These are phyloP conservation scores for Pyralis farinalis DNA, from an alignment of 2,888 invertebrate genomes.

Conservation along the genomic window DNA sequence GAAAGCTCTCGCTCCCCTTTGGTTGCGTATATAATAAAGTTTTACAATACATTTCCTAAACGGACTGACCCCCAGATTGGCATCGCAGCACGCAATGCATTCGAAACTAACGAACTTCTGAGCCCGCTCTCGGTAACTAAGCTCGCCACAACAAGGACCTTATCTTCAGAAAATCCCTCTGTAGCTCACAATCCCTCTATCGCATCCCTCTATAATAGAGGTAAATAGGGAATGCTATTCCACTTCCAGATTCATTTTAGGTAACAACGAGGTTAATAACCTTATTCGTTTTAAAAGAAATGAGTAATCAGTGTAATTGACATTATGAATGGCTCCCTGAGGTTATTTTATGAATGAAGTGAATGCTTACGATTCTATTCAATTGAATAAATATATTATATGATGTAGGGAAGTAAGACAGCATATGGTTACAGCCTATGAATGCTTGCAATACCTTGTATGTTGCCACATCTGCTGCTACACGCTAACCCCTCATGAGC, in stretches of 20 bases:
- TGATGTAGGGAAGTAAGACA: too few relatives aligned
- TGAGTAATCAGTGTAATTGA: not conserved
- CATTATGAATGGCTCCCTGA: too few relatives aligned
- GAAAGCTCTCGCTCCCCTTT: too few relatives aligned
- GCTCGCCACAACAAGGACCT: conserved; percentile 19
- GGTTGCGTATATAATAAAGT: too few relatives aligned
- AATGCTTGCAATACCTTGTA: too few relatives aligned
- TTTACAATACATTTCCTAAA: not conserved
- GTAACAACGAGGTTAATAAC: not conserved
- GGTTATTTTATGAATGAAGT: too few relatives aligned
- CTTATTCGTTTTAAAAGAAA: not conserved
- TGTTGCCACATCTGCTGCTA: too few relatives aligned
- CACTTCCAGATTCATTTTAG: conserved; percentile 2
- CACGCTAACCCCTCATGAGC: too few relatives aligned
- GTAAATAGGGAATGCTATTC: conserved; percentile 12
- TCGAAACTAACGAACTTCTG: conserved; percentile 30
- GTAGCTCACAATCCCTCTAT: conserved; percentile 11
- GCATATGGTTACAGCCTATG: too few relatives aligned
- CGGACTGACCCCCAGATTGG: not conserved
- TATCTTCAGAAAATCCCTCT: not conserved
- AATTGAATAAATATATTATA: too few relatives aligned
- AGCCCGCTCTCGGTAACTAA: conserved; percentile 16
- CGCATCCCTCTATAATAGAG: conserved; percentile 15
- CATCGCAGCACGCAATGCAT: conserved; percentile 35
- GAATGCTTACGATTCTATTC: too few relatives aligned